Evolutionary conservation across 2,113 vertebrate species (phyloP).

Genomic region (Semnornis frantzii): DNA sequence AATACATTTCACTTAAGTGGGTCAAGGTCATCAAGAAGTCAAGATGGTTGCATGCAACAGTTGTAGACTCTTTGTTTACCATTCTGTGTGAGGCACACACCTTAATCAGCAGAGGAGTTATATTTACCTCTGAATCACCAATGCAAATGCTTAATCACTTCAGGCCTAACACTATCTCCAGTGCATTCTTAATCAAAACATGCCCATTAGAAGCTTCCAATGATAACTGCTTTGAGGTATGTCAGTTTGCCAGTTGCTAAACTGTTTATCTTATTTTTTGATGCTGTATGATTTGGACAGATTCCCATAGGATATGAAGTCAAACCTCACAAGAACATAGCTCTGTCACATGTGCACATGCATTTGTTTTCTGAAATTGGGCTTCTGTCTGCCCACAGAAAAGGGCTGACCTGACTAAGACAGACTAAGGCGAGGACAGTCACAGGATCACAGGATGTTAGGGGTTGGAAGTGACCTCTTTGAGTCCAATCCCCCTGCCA

Average conservation of each 20-base stretch:
- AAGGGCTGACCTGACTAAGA: not conserved
- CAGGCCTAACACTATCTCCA: not conserved
- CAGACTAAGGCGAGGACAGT: not conserved
- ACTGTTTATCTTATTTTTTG: not conserved
- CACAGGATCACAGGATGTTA: too few relatives aligned
- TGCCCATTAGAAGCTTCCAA: not conserved
- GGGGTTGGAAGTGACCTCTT: too few relatives aligned
- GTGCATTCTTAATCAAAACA: constrained; percentile 44
- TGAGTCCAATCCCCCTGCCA: too few relatives aligned
- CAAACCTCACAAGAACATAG: not conserved
- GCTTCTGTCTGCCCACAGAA: not conserved
- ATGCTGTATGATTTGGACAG: not conserved
- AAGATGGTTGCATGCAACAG: not conserved
- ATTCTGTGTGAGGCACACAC: constrained; percentile 23
- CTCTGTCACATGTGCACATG: not conserved
- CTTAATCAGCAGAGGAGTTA: constrained; percentile 39
- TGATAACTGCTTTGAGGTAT: not conserved
- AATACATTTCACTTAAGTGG: constrained; percentile 10
- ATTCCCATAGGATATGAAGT: not conserved
- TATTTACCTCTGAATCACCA: constrained; percentile 39
- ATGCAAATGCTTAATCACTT: constrained; percentile 59
- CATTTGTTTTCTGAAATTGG: not conserved
- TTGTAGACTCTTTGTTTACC: constrained; percentile 42
- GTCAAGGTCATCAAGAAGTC: constrained; percentile 23
- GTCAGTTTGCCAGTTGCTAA: not conserved